Evolutionary conservation across 2,113 vertebrate species (phyloP), one percentile per base, ranked within the genome.

Genomic region (Sciurus niger): DNA sequence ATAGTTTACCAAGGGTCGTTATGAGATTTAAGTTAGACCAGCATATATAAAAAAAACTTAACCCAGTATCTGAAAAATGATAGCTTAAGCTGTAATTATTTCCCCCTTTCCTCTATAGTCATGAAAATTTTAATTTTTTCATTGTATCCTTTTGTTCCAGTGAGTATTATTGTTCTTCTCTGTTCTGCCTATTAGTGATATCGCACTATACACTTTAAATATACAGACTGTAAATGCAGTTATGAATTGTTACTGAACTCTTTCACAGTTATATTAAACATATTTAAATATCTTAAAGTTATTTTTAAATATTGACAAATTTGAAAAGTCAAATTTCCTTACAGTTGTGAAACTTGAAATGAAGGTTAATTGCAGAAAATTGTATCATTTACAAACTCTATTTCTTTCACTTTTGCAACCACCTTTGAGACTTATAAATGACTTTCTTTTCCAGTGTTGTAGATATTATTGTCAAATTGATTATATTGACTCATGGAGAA

Each of bases 91-190:
- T n/a, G n/a, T n/a, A n/a, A n/a, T n/a, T n/a, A n/a, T n/a, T n/a
- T n/a, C n/a, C n/a, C n/a, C n/a, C n/a, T n/a, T n/a, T n/a, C n/a
- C n/a, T n/a, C n/a, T n/a, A n/a, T n/a, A n/a, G n/a, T n/a, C n/a
- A n/a, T n/a, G n/a, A n/a, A n/a, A n/a, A n/a, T n/a, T n/a, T n/a
- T n/a, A n/a, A n/a, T n/a, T n/a, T n/a, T n/a, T n/a, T n/a, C n/a
- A n/a, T n/a, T n/a, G n/a, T n/a, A n/a, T n/a, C n/a, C n/a, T 84
- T 79, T n/a, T 91, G 40, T 84, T 72, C 40, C 5, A 46, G 14
- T 68, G 55, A 80, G 22, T 70, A 4, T 85, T 91, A 78, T 65
- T 22, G 30, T 94, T 95, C 25, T 92, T 95, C 43, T 63, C 70
- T 11, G 37, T 73, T 87, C 3, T 7, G 78, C 63, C 79, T 92